These are phyloP conservation scores for Argyresthia albistria DNA, from an alignment of 2,888 invertebrate species.

Conservation along the genomic window DNA sequence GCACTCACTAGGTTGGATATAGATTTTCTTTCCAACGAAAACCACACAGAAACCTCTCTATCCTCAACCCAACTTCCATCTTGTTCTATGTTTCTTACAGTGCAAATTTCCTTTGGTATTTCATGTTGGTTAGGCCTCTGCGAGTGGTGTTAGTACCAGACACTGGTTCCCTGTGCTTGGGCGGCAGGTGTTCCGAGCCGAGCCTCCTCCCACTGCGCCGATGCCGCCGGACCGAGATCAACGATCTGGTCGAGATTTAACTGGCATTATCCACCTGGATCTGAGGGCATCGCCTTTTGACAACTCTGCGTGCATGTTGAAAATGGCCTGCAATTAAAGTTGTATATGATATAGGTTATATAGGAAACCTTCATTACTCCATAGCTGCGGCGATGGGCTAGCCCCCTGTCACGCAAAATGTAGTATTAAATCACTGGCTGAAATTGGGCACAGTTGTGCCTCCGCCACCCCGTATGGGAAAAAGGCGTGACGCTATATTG, in stretches of 20 bases:
- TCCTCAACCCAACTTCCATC: constrained; percentile 19
- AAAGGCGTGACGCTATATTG: too few relatives aligned
- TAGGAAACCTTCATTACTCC: too few relatives aligned
- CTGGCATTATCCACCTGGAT: constrained; percentile 36
- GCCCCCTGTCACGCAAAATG: too few relatives aligned
- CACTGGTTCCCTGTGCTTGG: constrained; percentile 63
- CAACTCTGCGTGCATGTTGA: background rate
- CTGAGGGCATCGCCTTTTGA: constrained; percentile 9
- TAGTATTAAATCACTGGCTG: too few relatives aligned
- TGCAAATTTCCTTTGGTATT: constrained; percentile 20
- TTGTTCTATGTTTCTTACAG: constrained; percentile 25
- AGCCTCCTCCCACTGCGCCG: constrained; percentile 65
- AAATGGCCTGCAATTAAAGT: too few relatives aligned
- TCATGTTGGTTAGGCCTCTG: constrained; percentile 20
- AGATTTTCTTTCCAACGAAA: constrained; percentile 12
- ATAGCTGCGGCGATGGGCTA: too few relatives aligned
- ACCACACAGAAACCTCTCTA: constrained; percentile 4
- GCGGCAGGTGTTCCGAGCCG: constrained; percentile 65
- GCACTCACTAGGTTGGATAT: constrained; percentile 52
- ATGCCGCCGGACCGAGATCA: constrained; percentile 56
- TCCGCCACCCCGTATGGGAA: too few relatives aligned
- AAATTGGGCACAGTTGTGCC: too few relatives aligned
- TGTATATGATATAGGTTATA: too few relatives aligned
- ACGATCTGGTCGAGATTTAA: constrained; percentile 65
- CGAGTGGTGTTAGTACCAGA: constrained; percentile 16